Evolutionary conservation across 2,888 invertebrate species (phyloP).

Genomic region (Apotomis betuletana): DNA sequence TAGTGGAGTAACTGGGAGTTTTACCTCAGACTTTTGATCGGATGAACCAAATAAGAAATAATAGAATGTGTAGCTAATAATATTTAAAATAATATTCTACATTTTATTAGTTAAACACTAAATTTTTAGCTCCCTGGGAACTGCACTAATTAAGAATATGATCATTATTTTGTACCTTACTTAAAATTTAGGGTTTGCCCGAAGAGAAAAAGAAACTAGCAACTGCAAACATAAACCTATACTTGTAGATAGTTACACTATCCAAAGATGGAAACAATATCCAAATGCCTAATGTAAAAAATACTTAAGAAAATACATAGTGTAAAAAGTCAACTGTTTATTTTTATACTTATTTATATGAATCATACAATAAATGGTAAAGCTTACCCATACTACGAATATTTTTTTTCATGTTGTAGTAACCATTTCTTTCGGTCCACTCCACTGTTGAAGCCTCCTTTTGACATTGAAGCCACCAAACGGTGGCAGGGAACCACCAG

Average conservation of each 20-base stretch:
- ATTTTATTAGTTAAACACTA: too few relatives aligned
- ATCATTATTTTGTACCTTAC: neutral
- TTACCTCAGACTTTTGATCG: too few relatives aligned
- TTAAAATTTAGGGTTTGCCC: too few relatives aligned
- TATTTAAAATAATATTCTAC: too few relatives aligned
- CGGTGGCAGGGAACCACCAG: slow-evolving; percentile 75
- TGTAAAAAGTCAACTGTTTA: slow-evolving; percentile 4
- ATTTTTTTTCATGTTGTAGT: slow-evolving; percentile 70
- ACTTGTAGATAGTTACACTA: too few relatives aligned
- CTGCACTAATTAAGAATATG: neutral
- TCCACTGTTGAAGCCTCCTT: slow-evolving; percentile 80
- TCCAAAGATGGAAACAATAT: too few relatives aligned
- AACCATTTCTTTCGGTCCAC: slow-evolving; percentile 82
- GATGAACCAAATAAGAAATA: too few relatives aligned
- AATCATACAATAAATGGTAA: slow-evolving; percentile 19
- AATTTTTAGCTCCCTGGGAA: neutral
- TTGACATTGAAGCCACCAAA: slow-evolving; percentile 63
- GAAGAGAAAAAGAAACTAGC: too few relatives aligned
- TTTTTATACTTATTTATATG: slow-evolving; percentile 26
- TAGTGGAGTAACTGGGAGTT: too few relatives aligned
- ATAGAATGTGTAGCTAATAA: too few relatives aligned
- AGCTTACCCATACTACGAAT: slow-evolving; percentile 40
- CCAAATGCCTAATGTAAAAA: neutral
- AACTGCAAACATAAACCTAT: too few relatives aligned
- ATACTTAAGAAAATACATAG: slow-evolving; percentile 10